These are phyloP conservation scores for Elachura formosa DNA, from an alignment of 2,113 vertebrate genomes.

Conservation along the genomic window DNA sequence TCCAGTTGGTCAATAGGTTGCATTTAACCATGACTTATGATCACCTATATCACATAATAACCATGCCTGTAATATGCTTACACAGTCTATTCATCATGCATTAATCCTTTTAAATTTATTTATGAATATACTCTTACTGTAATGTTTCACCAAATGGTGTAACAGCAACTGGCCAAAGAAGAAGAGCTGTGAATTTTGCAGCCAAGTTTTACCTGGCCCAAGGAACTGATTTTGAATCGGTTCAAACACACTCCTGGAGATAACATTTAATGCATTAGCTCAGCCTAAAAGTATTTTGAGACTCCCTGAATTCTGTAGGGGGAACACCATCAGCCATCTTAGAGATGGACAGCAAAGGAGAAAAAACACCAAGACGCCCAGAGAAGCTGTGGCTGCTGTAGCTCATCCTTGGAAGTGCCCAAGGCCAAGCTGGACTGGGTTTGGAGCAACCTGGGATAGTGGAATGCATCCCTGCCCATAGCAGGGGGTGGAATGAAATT, in stretches of 20 bases:
- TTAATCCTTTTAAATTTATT: slow-evolving; percentile 60
- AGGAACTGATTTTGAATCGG: neutral
- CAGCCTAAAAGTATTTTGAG: neutral
- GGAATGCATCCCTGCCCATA: neutral
- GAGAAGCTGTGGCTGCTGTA: neutral
- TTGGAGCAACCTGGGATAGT: neutral
- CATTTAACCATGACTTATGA: slow-evolving; percentile 66
- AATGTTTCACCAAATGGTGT: slow-evolving; percentile 40
- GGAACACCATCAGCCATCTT: neutral
- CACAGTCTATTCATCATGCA: slow-evolving; percentile 54
- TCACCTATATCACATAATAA: slow-evolving; percentile 43
- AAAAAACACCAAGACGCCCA: neutral
- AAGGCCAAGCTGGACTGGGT: neutral
- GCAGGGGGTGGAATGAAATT: neutral
- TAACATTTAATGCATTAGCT: neutral
- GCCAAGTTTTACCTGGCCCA: neutral
- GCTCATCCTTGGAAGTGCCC: neutral
- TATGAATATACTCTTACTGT: slow-evolving; percentile 40
- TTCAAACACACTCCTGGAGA: neutral
- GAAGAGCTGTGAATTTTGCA: neutral
- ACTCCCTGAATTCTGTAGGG: neutral
- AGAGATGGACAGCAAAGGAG: neutral
- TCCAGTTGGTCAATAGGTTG: slow-evolving; percentile 60
- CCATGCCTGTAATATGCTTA: slow-evolving; percentile 58
- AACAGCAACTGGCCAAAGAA: neutral